Base-by-base conservation (phyloP, 2,113 vertebrate genomes). In the Columbina picui region DNA sequence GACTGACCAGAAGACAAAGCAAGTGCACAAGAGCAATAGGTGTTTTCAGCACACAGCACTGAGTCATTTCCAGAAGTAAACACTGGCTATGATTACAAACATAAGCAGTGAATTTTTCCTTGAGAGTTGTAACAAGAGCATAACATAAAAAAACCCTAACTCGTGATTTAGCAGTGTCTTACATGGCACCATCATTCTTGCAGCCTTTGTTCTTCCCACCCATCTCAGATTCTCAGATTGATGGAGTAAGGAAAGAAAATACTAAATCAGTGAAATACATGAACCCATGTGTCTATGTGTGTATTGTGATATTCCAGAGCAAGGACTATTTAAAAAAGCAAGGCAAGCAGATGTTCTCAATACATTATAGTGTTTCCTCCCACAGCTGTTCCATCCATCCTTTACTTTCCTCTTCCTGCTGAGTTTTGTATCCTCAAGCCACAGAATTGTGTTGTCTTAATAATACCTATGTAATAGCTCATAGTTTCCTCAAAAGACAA, bases 251-350 rank as follows among this genome's bases (percentile, higher is more conserved):
- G 45, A 71, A 45, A 55, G 7, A 9, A 87, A 91, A 57, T 32
- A 30, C 2, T 29, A 15, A 81, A 10, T 23, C 75, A 76, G 4
- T 22, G 7, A 67, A 57, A 75, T 23, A 22, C 23, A 6, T 25
- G 56, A 75, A 70, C 18, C 11, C 1, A 0, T 16, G 2, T 20
- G 4, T 52, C 4, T 17, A 11, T 25, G 3, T 29, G 36, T 27
- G 8, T 30, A 14, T 32, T 32, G 41, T 13, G 9, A 52, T 59
- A 74, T 36, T 63, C 19, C n/a, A 74, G 57, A 78, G 7, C 26
- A 87, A 75, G 12, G 8, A 29, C 9, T 65, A 21, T 53, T 49
- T 32, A 6, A 77, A 73, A 53, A 74, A 65, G 5, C 16, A 71
- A 73, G 21, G 23, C 20, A 63, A 87, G 20, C 22, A 84, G 20